Base-by-base conservation (phyloP, 2,797 vertebrate species). In the Ambastaia sidthimunki region DNA sequence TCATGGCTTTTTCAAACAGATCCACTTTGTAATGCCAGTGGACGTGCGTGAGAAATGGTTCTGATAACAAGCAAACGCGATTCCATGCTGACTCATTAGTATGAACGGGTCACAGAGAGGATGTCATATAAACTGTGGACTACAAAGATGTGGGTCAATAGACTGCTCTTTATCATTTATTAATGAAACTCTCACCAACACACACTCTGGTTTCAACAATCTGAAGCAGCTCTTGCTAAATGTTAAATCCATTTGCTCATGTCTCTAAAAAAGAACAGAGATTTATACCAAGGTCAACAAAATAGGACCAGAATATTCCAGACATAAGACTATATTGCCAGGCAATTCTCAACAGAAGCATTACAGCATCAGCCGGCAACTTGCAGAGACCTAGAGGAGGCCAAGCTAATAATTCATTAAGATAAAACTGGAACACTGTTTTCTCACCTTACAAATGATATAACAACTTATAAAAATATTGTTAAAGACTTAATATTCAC, bases 351-450 rank as follows among this genome's bases (percentile, higher is more conserved):
- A 28, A 55, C n/a, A 65, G 60, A 48, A 54, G 57, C 65, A 78
- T 82, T 71, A 82, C 57, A 25, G 72, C 83, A 85, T 62, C n/a
- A 9, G 37, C 13, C 52, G 19, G 16, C 59, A 82, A 37, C 37
- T 34, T 50, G 69, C 25, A 69, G 19, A 34, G 15, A 62, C 19
- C 28, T 60, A 47, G 21, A 75, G 69, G 31, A 74, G 21, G 13
- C 23, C 37, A 44, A 16, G 52, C 23, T 62, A 44, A 66, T 76
- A 68, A 54, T 72, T 72, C 41, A 21, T 75, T 3, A 54, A 31
- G 34, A 73, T 54, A 66, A 76, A 76, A 62, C 13, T 50, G 3
- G 28, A 28, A n/a, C 52, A 68, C 52, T 2, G 21, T 28, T 69
- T 48, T 34, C 66, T 37, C 71, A 68, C 52, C 62, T 18, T 18